phyloP scores from a whole-genome alignment of 2,888 invertebrate species.

The Chloromyia formosa region DNA sequence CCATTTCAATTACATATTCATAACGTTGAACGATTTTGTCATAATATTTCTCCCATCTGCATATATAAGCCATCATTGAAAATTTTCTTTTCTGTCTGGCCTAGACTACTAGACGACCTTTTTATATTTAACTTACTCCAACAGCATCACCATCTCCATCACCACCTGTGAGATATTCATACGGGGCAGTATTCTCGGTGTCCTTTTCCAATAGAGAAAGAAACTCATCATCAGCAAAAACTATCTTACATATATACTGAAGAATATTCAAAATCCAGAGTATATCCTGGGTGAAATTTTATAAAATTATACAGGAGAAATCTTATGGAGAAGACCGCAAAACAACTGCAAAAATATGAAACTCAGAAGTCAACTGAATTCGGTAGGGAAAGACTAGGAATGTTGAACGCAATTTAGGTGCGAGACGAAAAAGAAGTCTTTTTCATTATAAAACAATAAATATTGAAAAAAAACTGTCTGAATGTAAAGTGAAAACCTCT shows the following conservation, averaged over 20 bases:
- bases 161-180: background rate
- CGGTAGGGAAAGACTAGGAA: too few species aligned
- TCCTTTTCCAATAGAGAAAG: too few species aligned
- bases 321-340: background rate
- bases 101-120: background rate
- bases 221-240: background rate
- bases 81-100: background rate
- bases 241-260: background rate
- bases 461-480: too few species aligned
- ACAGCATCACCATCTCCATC: background rate
- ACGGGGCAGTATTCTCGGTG: background rate
- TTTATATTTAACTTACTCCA: background rate
- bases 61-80: slow-evolving; percentile 9
- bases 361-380: background rate
- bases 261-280: background rate
- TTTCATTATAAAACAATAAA: too few species aligned
- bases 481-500: too few species aligned
- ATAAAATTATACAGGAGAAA: background rate
- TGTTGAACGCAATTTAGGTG: too few species aligned
- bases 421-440: too few species aligned
- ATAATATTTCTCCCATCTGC: background rate
- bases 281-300: background rate
- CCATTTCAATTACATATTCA: slow-evolving; percentile 7
- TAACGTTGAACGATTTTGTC: background rate
- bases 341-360: background rate